phyloP scores from a whole-genome alignment of 2,113 vertebrate genomes.

The Nannobrachium achirus region DNA sequence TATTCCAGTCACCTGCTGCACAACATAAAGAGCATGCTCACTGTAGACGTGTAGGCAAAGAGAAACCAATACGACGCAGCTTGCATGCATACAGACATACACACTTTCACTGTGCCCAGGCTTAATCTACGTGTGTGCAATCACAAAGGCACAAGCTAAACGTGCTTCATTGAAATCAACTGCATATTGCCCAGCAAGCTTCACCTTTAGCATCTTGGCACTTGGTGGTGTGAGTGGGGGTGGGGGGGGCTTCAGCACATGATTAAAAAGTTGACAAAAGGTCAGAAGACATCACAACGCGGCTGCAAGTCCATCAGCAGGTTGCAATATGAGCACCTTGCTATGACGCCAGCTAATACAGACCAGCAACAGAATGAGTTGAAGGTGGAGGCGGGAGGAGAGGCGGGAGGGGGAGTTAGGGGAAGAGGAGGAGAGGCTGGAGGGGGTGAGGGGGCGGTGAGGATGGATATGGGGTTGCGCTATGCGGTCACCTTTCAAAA shows the following conservation, averaged over 20 bases:
- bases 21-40: constrained; percentile 69
- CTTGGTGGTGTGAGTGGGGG: background rate
- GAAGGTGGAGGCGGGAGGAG: background rate
- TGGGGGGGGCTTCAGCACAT: constrained; percentile 48
- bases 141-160: constrained; percentile 35
- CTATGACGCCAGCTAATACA: constrained; percentile 62
- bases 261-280: constrained; percentile 71
- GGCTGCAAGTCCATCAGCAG: constrained; percentile 76
- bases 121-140: background rate
- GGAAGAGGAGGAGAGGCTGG: background rate
- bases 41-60: constrained; percentile 48
- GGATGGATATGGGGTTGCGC: constrained; percentile 49
- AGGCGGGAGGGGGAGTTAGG: background rate
- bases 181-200: constrained; percentile 56
- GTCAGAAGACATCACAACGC: constrained; percentile 67
- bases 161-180: constrained; percentile 74
- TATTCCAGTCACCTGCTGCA: constrained; percentile 76
- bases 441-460: background rate
- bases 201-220: constrained; percentile 64
- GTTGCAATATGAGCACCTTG: constrained; percentile 66
- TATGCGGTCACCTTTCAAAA: constrained; percentile 63
- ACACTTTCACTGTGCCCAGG: too few relatives aligned
- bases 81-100: background rate
- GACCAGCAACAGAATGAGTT: constrained; percentile 6
- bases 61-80: constrained; percentile 31